These are phyloP conservation scores for Polyommatus icarus DNA, from an alignment of 2,888 invertebrate genomes.

Conservation along the genomic window DNA sequence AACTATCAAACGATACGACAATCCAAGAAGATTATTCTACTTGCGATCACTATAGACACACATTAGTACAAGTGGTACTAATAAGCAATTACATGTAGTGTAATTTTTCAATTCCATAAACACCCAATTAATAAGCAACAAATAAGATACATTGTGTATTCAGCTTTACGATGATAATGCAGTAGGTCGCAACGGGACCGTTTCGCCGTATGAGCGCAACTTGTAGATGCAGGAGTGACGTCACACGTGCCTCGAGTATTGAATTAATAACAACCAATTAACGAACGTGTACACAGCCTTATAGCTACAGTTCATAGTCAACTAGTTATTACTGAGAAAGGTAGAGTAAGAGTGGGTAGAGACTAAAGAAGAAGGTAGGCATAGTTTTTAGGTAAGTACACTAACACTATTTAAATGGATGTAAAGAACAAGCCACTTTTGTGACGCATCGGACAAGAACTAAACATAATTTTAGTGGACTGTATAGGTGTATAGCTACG, in stretches of 20 bases:
- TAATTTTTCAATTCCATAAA: too few relatives aligned
- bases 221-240: slow-evolving; percentile 44
- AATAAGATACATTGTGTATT: slow-evolving; percentile 30
- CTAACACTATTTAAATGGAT: too few relatives aligned
- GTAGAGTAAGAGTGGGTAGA: not conserved
- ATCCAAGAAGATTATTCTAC: too few relatives aligned
- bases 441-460: too few relatives aligned
- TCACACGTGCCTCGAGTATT: slow-evolving; percentile 35
- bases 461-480: too few relatives aligned
- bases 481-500: too few relatives aligned
- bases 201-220: slow-evolving; percentile 44
- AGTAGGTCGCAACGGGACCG: slow-evolving; percentile 42
- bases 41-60: too few relatives aligned
- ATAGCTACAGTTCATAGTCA: not conserved
- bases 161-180: slow-evolving; percentile 36
- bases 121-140: not conserved
- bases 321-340: not conserved
- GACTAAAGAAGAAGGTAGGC: not conserved
- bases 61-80: too few relatives aligned
- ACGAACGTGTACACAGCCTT: slow-evolving; percentile 26
- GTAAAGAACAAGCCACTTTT: too few relatives aligned
- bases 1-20: too few relatives aligned
- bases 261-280: slow-evolving; percentile 42
- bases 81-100: too few relatives aligned
- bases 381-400: not conserved